Evolutionary conservation across 1,140 invertebrate genomes (phyloP), one percentile per base, ranked within the genome.

Genomic region (Aphis gossypii): DNA sequence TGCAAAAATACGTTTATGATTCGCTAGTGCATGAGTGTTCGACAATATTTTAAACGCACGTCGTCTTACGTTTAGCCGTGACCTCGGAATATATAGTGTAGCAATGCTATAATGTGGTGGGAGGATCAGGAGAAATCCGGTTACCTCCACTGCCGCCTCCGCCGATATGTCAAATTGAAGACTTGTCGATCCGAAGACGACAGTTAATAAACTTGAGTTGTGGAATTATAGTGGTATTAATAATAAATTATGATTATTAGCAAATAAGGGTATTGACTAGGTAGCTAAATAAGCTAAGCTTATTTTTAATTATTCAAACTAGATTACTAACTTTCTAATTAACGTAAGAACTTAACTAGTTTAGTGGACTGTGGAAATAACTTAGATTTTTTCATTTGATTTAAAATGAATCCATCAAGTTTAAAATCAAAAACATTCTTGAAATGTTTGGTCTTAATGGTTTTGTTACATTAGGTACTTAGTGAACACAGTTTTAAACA

Each of bases 81-180:
- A 89, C 88, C 88, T 89, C 88, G 88, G 48, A 41, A 56, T 41
- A 56, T 41, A 54, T 51, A 51, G 11, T 38, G 23, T 23, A 56
- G 9, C 35, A 5, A n/a, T 38, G 35, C n/a, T n/a, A 38, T n/a
- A 46, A 6, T 18, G 46, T 48, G 30, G 60, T 30, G 84, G 51
- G 46, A 88, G 46, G 46, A 38, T 25, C 23, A 56, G 88, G 48
- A 89, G 88, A 89, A 89, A 89, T 89, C 88, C 88, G 88, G 88
- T 89, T 89, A 51, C 8, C 23, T 38, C 44, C 30, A 84, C 76
- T 41, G 44, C 11, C 23, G 1, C 46, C 86, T 14, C 30, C 30
- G 2, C 7, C 30, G 11, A 87, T 87, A 48, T 87, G 88, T 86
- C 48, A 54, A 89, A 89, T 41, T 21, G 35, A 35, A 51, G 21